Evolutionary conservation across 2,888 invertebrate species (phyloP), one percentile per base, ranked within the genome.

Genomic region (Glaucopsyche alexis): DNA sequence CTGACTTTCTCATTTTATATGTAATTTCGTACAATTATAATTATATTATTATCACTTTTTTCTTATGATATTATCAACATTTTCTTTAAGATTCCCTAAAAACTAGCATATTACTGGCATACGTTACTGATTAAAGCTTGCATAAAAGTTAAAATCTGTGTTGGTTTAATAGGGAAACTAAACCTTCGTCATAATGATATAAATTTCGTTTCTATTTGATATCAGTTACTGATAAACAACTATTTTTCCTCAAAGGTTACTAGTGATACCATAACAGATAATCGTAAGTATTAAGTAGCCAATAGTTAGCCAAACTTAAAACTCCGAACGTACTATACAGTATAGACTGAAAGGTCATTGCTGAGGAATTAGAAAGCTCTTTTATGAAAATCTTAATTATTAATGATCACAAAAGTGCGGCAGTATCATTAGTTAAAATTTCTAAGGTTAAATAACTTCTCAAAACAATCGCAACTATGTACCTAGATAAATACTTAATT

Each of bases 401-500:
- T 42, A 29, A 29, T 29, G 29, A 29, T 29, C 29, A 29, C 1
- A 29, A 29, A 29, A 29, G 29, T 29, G 29, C 29, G 29, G 4
- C 4, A 4, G 42, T 42, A 7, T 42, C 8, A 52, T 16, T 52
- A n/a, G 11, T 19, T 19, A 16, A 52, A 52, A 19, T 19, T 19
- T 9, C 4, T 11, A 19, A 55, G 19, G 19, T 55, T 19, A 55
- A 55, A 55, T 8, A 7, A 42, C 42, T 42, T 55, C 55, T 19
- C 3, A 55, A 9, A 55, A 55, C 9, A 55, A 7, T 9, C 0
- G 16, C 14, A 49, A 9, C 49, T 49, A 55, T 11, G 42, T 42
- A 47, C 47, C 47, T 13, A 60, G 60, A 60, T 60, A 60, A 60
- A 60, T 29, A 14, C 60, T 60, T 38, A 60, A 60, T 60, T 60